phyloP scores from a whole-genome alignment of 2,113 vertebrate species.

The Monopterus albus region DNA sequence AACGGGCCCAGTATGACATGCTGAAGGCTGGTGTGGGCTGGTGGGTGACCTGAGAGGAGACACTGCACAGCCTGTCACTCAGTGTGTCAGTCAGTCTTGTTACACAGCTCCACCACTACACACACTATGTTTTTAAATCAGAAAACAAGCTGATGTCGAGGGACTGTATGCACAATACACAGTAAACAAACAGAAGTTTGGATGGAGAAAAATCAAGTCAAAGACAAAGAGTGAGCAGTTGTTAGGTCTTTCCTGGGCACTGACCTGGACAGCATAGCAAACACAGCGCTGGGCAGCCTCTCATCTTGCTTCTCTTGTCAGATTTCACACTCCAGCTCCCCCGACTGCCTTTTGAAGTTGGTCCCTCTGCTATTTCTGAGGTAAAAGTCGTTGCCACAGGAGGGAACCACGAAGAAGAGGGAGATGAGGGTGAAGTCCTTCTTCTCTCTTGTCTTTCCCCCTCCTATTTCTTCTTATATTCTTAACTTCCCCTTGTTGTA shows the following conservation, averaged over 20 bases:
- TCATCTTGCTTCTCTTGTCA: constrained; percentile 55
- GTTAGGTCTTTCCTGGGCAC: constrained; percentile 46
- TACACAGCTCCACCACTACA: background rate
- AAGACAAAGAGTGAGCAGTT: constrained; percentile 11
- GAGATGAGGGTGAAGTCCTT: constrained; percentile 17
- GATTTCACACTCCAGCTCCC: constrained; percentile 67
- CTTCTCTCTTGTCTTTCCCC: constrained; percentile 24
- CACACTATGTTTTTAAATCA: background rate
- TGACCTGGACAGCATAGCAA: constrained; percentile 65
- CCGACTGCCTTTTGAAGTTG: constrained; percentile 60
- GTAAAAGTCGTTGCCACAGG: constrained; percentile 58
- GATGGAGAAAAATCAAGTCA: constrained; percentile 8
- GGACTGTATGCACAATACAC: background rate
- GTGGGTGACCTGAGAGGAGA: background rate
- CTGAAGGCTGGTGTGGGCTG: background rate
- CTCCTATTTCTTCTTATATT: constrained; percentile 33
- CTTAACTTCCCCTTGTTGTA: constrained; percentile 48
- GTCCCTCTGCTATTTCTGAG: constrained; percentile 48
- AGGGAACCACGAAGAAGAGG: constrained; percentile 31
- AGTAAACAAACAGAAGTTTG: background rate
- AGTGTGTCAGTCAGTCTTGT: background rate
- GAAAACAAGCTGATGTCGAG: background rate
- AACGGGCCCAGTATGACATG: background rate
- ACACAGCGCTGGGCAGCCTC: constrained; percentile 48
- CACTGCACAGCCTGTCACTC: constrained; percentile 32